Conservation (phyloP, 2,797 vertebrate genomes). For the Neosilurus mollespiculum region DNA sequence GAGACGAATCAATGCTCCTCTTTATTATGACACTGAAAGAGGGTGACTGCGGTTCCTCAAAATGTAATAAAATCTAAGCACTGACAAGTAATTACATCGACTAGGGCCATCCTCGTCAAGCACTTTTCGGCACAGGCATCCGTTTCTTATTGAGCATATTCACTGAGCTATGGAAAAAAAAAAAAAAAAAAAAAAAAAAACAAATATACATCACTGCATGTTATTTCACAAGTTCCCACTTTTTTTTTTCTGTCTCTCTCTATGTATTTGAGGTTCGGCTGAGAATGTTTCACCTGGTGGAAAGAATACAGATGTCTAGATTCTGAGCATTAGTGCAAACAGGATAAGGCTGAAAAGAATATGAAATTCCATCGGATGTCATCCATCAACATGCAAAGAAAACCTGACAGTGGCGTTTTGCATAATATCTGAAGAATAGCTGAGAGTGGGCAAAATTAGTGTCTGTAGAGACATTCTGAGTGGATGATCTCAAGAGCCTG, state of each 20-base stretch:
- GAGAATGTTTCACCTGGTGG: conserved; percentile 16
- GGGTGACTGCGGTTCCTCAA: conserved; percentile 43
- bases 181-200: neutral
- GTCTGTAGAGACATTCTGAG: neutral
- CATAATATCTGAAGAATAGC: conserved; percentile 29
- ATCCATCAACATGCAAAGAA: conserved; percentile 33
- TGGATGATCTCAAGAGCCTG: conserved; percentile 15
- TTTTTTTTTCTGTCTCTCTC: neutral
- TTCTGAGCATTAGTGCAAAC: conserved; percentile 47
- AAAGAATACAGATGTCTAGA: conserved; percentile 10
- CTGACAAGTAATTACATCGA: conserved; percentile 57
- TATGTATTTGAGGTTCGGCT: conserved; percentile 6
- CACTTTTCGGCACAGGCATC: conserved; percentile 53
- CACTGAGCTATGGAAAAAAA: conserved; percentile 45
- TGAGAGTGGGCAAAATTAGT: conserved; percentile 25
- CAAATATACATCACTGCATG: conserved; percentile 34
- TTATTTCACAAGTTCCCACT: conserved; percentile 7
- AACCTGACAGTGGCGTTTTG: conserved; percentile 16
- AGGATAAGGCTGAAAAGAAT: conserved; percentile 26
- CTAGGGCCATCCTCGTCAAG: conserved; percentile 54
- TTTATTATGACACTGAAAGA: conserved; percentile 40
- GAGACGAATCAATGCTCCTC: conserved; percentile 38
- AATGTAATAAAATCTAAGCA: conserved; percentile 54
- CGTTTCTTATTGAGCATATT: conserved; percentile 48
- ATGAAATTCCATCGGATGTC: conserved; percentile 26